Evolutionary conservation across 2,113 vertebrate genomes (phyloP), one percentile per base, ranked within the genome.

Genomic region (Poeciliopsis occidentalis): DNA sequence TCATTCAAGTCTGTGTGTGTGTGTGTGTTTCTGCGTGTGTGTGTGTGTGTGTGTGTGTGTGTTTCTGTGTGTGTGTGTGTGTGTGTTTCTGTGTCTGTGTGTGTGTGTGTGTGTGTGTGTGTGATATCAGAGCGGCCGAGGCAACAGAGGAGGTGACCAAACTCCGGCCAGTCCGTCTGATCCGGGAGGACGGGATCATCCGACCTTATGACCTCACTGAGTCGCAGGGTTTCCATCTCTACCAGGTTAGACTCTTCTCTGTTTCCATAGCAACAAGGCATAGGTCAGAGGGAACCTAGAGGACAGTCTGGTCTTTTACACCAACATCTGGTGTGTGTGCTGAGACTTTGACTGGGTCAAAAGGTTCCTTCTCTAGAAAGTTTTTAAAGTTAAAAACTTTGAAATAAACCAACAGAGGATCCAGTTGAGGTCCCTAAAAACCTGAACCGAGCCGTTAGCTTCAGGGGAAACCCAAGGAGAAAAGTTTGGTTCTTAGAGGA

Each of bases 121-220:
- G 13, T 44, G 41, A 44, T 4, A 15, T 47, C 44, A 47, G 44
- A 47, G 44, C 3, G 51, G 51, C 69, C n/a, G 51, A 57, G 24
- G 51, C 51, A 8, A 57, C 51, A 3, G 69, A 70, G 69, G 69
- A 70, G 31, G 98, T 99, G 44, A 95, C 91, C 2, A 96, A 93
- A 64, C 94, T 99, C 3, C 95, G 98, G 0, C 96, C 97, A 0
- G 95, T 96, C 0, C 96, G 98, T 19, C 93, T 97, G 54, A 97
- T 99, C 83, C 94, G 85, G 0, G 97, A 99, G 60, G 98, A 99
- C 0, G 98, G 98, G 41, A 95, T 99, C 90, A 96, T 99, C 63
- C 92, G 97, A 6, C 97, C 98, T 0, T 99, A 98, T 1, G 74
- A 97, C 89, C 91, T 94, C 32, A 92, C 88, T 12, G 96, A 97